Conservation (phyloP, 2,797 vertebrate species). For the Okamejei kenojei region DNA sequence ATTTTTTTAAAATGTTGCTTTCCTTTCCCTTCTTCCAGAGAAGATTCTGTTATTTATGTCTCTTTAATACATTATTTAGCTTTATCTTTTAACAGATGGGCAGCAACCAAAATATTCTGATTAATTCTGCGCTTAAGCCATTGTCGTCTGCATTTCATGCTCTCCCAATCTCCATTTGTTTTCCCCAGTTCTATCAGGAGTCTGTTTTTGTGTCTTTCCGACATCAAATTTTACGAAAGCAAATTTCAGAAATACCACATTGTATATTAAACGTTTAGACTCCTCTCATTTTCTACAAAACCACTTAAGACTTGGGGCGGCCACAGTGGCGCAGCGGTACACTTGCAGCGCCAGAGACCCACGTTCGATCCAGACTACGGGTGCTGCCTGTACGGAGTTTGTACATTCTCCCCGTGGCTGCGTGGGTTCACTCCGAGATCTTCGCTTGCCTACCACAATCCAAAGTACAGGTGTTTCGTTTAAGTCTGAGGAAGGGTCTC, state of each 20-base stretch:
- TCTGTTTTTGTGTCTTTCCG: not conserved
- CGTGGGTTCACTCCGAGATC: no score
- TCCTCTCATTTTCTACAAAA: not conserved
- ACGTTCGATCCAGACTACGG: no score
- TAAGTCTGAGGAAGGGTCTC: no score
- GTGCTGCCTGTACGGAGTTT: no score
- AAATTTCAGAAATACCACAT: not conserved
- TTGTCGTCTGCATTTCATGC: not conserved
- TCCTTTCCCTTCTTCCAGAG: not conserved
- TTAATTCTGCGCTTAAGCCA: not conserved
- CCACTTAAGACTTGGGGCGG: not conserved
- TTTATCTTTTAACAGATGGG: not conserved
- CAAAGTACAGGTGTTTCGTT: no score
- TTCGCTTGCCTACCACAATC: no score
- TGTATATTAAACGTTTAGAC: not conserved
- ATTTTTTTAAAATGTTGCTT: no score
- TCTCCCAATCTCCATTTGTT: not conserved
- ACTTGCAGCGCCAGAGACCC: no score
- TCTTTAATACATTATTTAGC: not conserved
- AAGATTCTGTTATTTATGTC: not conserved
- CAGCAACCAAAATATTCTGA: not conserved
- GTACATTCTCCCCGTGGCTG: no score
- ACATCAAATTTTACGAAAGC: not conserved
- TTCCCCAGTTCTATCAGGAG: not conserved
- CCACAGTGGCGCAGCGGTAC: no score